Evolutionary conservation across 2,888 invertebrate genomes (phyloP).

Genomic region (Sipunculus nudus): DNA sequence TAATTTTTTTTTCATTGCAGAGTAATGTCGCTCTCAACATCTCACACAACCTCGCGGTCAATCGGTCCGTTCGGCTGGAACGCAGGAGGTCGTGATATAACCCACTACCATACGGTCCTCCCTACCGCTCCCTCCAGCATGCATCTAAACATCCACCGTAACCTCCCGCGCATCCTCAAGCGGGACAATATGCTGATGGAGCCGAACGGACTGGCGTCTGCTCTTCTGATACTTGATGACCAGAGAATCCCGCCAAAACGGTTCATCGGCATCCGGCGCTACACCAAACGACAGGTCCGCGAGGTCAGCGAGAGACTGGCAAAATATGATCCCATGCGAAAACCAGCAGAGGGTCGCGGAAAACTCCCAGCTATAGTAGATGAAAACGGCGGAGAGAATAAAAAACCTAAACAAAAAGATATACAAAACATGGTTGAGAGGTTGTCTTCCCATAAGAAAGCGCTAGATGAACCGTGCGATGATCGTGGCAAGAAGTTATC

Average conservation of each 20-base stretch:
- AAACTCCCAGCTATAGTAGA: constrained; percentile 1
- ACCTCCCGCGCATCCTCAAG: not conserved
- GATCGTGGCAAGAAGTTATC: constrained; percentile 1
- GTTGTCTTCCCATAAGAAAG: not conserved
- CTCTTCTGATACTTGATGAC: constrained; percentile 5
- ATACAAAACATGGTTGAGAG: constrained; percentile 9
- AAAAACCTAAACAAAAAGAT: not conserved
- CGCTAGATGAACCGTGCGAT: not conserved
- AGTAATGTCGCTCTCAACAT: constrained; percentile 13
- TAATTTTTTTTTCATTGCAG: no score
- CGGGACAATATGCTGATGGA: not conserved
- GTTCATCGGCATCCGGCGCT: constrained; percentile 7
- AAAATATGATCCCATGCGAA: constrained; percentile 3
- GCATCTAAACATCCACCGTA: constrained; percentile 14
- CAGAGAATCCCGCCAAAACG: constrained; percentile 5
- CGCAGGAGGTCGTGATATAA: not conserved
- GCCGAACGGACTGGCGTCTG: not conserved
- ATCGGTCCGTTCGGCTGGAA: constrained; percentile 13
- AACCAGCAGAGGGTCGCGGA: constrained; percentile 6
- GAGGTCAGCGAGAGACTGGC: constrained; percentile 1
- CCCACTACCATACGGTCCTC: constrained; percentile 12
- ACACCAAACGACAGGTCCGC: constrained; percentile 1
- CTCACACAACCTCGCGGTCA: constrained; percentile 9
- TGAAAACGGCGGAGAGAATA: constrained; percentile 2
- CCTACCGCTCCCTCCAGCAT: constrained; percentile 8